These are phyloP conservation scores for Thamnophis sirtalis DNA, from an alignment of 2,113 vertebrate species.

Conservation along the genomic window DNA sequence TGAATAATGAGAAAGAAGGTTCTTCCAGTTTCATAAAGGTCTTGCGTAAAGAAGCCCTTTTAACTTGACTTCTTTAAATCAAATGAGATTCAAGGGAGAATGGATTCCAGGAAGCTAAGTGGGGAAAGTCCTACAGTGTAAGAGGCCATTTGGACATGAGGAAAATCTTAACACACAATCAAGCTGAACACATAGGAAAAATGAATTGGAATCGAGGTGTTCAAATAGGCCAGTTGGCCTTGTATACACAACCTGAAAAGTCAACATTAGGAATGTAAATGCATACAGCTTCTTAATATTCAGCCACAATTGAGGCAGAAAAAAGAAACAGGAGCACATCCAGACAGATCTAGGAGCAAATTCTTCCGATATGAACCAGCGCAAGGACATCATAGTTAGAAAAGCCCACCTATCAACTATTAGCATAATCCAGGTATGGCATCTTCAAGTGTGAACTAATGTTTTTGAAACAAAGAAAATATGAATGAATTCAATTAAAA, in stretches of 20 bases:
- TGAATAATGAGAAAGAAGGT: background rate
- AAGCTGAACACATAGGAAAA: background rate
- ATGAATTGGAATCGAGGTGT: background rate
- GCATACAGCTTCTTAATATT: background rate
- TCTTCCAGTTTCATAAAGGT: background rate
- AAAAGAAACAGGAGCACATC: background rate
- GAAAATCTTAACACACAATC: background rate
- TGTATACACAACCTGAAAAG: background rate
- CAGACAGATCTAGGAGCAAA: background rate
- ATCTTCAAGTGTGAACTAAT: background rate
- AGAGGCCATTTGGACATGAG: background rate
- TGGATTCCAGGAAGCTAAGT: background rate
- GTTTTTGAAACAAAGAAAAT: background rate
- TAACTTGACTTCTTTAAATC: background rate
- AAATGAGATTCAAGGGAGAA: background rate
- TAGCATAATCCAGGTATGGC: background rate
- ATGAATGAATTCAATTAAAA: background rate
- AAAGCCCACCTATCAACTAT: background rate
- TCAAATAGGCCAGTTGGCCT: background rate
- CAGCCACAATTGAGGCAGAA: background rate
- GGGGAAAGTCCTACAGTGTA: background rate
- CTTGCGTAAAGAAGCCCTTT: background rate
- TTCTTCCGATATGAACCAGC: background rate
- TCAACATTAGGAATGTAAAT: background rate
- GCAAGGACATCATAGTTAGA: background rate